Conservation (phyloP, 2,797 vertebrate genomes). For the Cossypha niveicapilla region DNA sequence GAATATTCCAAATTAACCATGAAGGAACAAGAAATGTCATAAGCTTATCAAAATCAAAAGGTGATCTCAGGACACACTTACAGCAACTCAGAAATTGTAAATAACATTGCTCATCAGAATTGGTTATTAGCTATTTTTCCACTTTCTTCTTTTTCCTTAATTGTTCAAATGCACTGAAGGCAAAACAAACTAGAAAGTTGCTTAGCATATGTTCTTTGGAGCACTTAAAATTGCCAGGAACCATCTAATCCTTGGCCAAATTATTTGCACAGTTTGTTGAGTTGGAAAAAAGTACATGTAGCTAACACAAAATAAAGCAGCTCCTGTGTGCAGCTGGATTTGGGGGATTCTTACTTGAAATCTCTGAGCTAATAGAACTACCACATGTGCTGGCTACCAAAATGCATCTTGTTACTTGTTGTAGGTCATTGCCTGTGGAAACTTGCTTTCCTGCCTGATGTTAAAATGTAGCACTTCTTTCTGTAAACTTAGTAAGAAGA, state of each 20-base stretch:
- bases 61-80: neutral
- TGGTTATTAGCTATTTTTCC: neutral
- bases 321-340: conserved; percentile 46
- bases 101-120: neutral
- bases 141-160: neutral
- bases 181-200: conserved; percentile 32
- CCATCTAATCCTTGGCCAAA: conserved; percentile 41
- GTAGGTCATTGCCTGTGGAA: conserved; percentile 41
- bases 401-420: conserved; percentile 46
- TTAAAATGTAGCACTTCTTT: conserved; percentile 27
- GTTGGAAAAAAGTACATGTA: conserved; percentile 43
- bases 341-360: conserved; percentile 20
- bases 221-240: conserved; percentile 40
- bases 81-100: neutral
- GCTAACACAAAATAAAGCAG: conserved; percentile 43
- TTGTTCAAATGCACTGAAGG: neutral
- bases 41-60: neutral
- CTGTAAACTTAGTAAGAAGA: conserved; percentile 36
- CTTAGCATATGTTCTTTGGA: conserved; percentile 45
- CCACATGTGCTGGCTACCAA: conserved; percentile 53
- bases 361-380: conserved; percentile 33
- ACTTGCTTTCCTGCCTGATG: conserved; percentile 36
- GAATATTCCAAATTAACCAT: neutral
- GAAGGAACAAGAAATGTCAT: neutral
- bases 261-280: conserved; percentile 46